phyloP scores from a whole-genome alignment of 2,888 invertebrate species.

The Drosophila rellima region DNA sequence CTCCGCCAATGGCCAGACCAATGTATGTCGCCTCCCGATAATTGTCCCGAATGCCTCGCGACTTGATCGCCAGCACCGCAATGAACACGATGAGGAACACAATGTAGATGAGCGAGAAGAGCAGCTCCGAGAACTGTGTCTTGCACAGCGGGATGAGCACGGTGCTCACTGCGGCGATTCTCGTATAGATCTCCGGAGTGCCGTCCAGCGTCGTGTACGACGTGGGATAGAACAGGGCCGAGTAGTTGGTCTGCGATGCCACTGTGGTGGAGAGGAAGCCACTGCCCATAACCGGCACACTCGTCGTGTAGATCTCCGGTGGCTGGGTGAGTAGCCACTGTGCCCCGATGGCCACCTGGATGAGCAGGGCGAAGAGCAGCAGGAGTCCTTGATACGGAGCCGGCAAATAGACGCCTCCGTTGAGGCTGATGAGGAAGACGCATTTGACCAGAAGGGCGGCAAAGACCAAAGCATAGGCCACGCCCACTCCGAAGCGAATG shows the following conservation, averaged over 20 bases:
- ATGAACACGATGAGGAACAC: conserved; percentile 94
- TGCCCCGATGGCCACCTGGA: conserved; percentile 93
- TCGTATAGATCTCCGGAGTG: conserved; percentile 79
- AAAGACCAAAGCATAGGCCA: conserved; percentile 94
- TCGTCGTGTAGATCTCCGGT: conserved; percentile 87
- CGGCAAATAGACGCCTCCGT: conserved; percentile 95
- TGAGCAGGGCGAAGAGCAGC: conserved; percentile 95
- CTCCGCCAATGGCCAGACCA: conserved; percentile 94
- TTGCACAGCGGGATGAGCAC: conserved; percentile 87
- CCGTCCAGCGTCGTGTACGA: conserved; percentile 71
- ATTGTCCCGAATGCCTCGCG: conserved; percentile 96
- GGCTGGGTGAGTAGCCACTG: conserved; percentile 94
- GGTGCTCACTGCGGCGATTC: conserved; percentile 83
- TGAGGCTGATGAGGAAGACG: conserved; percentile 96
- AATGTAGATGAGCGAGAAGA: conserved; percentile 93
- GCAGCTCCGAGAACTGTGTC: conserved; percentile 90
- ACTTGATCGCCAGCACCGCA: conserved; percentile 93
- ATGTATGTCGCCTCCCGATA: conserved; percentile 97
- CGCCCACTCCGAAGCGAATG: conserved; percentile 93
- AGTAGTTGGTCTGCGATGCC: conserved; percentile 75
- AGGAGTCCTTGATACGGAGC: conserved; percentile 96
- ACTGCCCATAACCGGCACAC: conserved; percentile 83
- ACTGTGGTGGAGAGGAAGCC: conserved; percentile 75
- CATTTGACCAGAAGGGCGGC: conserved; percentile 97
- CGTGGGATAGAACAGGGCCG: conserved; percentile 75